Evolutionary conservation across 2,797 vertebrate genomes (phyloP).

Genomic region (Falco berigora): DNA sequence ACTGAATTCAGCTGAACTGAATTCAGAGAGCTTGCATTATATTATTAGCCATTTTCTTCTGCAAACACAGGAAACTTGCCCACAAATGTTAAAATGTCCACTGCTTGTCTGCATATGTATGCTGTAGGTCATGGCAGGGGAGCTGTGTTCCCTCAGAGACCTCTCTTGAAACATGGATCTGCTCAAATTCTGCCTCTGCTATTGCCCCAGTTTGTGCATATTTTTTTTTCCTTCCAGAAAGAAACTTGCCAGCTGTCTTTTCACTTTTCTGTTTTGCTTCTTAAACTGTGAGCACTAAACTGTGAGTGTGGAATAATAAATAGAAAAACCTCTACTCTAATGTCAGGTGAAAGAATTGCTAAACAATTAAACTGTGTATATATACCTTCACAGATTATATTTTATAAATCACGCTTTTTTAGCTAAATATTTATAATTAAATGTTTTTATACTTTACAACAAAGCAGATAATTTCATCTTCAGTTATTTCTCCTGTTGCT

Average conservation of each 20-base stretch:
- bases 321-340: constrained; percentile 51
- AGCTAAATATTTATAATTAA: constrained; percentile 73
- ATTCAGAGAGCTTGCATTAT: background rate
- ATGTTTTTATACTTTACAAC: constrained; percentile 73
- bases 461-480: constrained; percentile 63
- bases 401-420: constrained; percentile 70
- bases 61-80: background rate
- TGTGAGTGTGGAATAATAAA: constrained; percentile 59
- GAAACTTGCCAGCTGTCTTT: background rate
- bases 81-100: background rate
- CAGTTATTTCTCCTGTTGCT: constrained; percentile 62
- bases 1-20: background rate
- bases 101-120: background rate
- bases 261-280: constrained; percentile 43
- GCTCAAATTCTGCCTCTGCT: background rate
- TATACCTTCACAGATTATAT: constrained; percentile 70
- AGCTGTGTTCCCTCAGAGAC: background rate
- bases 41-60: background rate
- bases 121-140: background rate
- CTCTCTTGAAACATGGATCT: background rate
- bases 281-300: constrained; percentile 68
- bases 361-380: constrained; percentile 59
- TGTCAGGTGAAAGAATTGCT: constrained; percentile 53
- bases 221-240: background rate
- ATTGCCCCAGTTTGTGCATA: background rate